Base-by-base conservation (phyloP, 2,888 invertebrate genomes). In the Agelastica alni region DNA sequence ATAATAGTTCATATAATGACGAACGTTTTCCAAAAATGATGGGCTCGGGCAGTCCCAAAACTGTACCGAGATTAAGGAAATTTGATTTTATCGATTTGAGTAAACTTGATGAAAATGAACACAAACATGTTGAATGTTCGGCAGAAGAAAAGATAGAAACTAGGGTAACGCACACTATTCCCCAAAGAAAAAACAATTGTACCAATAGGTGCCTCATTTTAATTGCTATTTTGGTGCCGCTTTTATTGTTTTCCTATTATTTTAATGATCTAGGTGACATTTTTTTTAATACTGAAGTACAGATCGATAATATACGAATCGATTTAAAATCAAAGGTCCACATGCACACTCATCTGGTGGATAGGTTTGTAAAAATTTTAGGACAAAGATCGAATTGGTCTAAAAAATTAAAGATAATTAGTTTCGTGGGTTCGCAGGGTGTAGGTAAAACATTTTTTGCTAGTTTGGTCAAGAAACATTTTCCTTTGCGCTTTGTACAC, bases 381-480 rank as follows among this genome's bases (percentile, higher is more conserved):
- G 58, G 65, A 39, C 16, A 44, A 16, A 58, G 62, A 37, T 30
- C 58, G 14, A 54, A 47, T 28, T 52, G 64, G 58, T 20, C 22
- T 7, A 39, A 59, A 4, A 52, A 47, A 44, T 20, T 62, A 3
- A 64, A 68, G 49, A 46, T 72, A 13, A 54, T 72, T 43, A 51
- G 62, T 31, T 71, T 72, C 54, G 56, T 71, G 26, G 73, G 73
- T 13, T 59, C 66, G 7, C 64, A 67, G 5, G 73, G 73, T 20
- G 70, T 72, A 16, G 73, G 73, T 9, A 74, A 74, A 62, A 72
- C 73, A 14, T 69, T 65, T 51, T 56, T 64, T 36, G 64, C 61
- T 3, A 70, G 70, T 52, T 58, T 71, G 10, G 51, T 73, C 4
- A 69, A 68, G 51, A 60, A 58, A 45, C 56, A 68, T 52, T 71